Evolutionary conservation across 2,113 vertebrate genomes (phyloP).

Genomic region (Gorsachius goisagi): DNA sequence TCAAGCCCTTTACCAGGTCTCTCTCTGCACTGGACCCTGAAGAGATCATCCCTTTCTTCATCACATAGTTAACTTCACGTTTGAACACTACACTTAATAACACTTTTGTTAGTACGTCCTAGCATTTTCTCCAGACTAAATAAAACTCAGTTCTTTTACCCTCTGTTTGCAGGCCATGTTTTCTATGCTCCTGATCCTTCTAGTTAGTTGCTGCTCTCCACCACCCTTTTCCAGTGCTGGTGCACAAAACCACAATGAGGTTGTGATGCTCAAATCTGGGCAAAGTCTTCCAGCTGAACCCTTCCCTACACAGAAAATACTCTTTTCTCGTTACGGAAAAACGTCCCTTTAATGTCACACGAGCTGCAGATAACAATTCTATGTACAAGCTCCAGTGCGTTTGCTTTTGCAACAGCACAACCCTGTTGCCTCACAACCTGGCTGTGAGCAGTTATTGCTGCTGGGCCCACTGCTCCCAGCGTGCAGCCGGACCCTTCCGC

Average conservation of each 20-base stretch:
- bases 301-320: not conserved
- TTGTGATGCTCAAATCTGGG: not conserved
- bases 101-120: rapidly evolving
- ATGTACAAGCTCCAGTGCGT: not conserved
- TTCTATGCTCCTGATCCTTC: not conserved
- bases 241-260: not conserved
- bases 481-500: not conserved
- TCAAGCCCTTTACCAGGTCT: not conserved
- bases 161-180: rapidly evolving
- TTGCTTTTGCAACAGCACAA: not conserved
- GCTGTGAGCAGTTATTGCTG: not conserved
- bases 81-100: not conserved
- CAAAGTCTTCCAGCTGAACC: not conserved
- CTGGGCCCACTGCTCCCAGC: not conserved
- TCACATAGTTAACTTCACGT: not conserved
- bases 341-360: not conserved
- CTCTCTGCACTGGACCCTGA: not conserved
- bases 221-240: not conserved
- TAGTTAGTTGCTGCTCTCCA: not conserved
- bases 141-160: not conserved
- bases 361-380: not conserved
- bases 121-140: not conserved
- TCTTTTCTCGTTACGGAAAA: not conserved
- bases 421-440: not conserved
- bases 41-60: not conserved